phyloP scores from a whole-genome alignment of 2,797 vertebrate genomes.

The Selene dorsalis region DNA sequence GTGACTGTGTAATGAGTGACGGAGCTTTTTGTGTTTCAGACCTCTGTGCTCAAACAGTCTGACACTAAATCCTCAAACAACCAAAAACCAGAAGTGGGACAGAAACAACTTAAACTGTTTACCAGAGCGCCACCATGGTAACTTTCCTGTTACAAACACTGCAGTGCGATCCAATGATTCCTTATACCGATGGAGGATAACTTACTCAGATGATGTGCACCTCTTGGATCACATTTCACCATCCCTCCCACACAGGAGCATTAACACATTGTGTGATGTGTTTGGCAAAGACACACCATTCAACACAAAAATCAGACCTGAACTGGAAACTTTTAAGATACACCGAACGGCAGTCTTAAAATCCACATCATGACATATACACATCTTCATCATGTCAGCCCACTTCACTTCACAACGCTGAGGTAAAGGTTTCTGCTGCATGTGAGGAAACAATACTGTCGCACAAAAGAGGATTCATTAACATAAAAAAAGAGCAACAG shows the following conservation, averaged over 20 bases:
- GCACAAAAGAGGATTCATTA: slow-evolving; percentile 7
- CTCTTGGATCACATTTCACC: too few species aligned
- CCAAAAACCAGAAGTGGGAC: too few species aligned
- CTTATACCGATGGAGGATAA: too few species aligned
- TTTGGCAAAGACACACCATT: neutral
- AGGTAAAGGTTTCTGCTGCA: neutral
- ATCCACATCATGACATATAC: neutral
- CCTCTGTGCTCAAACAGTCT: too few species aligned
- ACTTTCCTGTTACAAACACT: too few species aligned
- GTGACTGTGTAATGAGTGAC: too few species aligned
- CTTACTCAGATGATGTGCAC: too few species aligned
- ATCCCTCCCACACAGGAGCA: neutral
- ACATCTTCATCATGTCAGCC: neutral
- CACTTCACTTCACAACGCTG: neutral
- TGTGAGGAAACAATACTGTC: neutral
- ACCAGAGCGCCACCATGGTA: too few species aligned
- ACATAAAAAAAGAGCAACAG: slow-evolving; percentile 6
- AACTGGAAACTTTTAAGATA: neutral
- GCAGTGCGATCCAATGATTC: too few species aligned
- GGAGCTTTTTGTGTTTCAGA: too few species aligned
- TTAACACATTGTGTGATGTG: neutral
- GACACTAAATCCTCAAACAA: too few species aligned
- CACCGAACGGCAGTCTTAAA: neutral
- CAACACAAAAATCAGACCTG: neutral
- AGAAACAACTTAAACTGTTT: too few species aligned